phyloP scores from a whole-genome alignment of 2,797 vertebrate genomes.

The Lagorchestes hirsutus region DNA sequence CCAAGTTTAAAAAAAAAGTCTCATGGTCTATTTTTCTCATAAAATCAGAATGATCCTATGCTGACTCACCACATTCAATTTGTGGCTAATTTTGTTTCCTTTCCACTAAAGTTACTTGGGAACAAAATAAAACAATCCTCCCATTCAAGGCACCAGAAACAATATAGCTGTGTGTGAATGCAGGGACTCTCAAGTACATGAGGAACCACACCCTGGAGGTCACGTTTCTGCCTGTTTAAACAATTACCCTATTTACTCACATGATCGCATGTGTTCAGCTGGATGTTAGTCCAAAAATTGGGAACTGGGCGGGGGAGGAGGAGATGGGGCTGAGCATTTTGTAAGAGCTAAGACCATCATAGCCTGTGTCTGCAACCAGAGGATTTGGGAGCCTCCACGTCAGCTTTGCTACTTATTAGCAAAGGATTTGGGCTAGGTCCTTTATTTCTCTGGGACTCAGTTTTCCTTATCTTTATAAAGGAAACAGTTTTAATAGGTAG shows the following conservation, averaged over 20 bases:
- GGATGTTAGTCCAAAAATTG: background rate
- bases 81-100: slow-evolving; percentile 13
- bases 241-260: background rate
- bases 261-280: background rate
- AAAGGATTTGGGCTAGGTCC: background rate
- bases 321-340: background rate
- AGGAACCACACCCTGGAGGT: background rate
- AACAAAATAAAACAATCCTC: background rate
- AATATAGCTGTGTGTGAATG: background rate
- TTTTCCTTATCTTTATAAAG: background rate
- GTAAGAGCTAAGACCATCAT: background rate
- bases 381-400: background rate
- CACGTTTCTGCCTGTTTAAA: slow-evolving; percentile 2
- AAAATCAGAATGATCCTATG: background rate
- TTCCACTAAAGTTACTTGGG: background rate
- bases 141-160: background rate
- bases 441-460: background rate
- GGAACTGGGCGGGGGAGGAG: background rate
- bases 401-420: slow-evolving; percentile 4
- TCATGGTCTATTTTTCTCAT: background rate
- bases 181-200: background rate
- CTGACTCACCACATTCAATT: background rate
- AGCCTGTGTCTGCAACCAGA: background rate
- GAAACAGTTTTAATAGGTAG: slow-evolving; percentile 6
- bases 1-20: background rate